phyloP scores from a whole-genome alignment of 2,888 invertebrate species.

The Dendrolimus pini region DNA sequence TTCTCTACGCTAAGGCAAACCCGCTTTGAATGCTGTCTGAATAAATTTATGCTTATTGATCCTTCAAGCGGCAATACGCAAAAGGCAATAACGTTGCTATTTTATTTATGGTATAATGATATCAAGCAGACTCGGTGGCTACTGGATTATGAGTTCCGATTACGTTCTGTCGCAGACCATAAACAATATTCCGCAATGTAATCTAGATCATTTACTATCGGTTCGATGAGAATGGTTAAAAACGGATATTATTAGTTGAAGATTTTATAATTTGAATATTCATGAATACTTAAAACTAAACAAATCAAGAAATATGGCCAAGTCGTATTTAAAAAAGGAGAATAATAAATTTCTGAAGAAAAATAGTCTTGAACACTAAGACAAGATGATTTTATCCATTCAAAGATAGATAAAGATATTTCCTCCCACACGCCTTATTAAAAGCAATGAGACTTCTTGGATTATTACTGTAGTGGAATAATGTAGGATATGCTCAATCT shows the following conservation, averaged over 20 bases:
- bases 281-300: no score
- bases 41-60: conserved; percentile 30
- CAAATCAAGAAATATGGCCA: no score
- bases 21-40: conserved; percentile 15
- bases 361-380: neutral
- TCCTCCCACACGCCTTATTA: neutral
- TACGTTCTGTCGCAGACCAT: neutral
- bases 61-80: conserved; percentile 23
- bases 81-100: conserved; percentile 20
- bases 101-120: conserved; percentile 24
- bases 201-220: no score
- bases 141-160: neutral
- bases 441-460: neutral
- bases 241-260: no score
- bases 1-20: neutral
- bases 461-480: neutral
- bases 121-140: conserved; percentile 9
- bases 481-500: neutral
- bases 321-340: no score
- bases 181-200: neutral
- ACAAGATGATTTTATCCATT: neutral
- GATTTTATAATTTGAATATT: no score
- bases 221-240: no score
- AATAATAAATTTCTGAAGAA: neutral
- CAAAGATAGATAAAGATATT: neutral